Conservation (phyloP, 2,888 invertebrate genomes). For the Neoscelio sp. region DNA sequence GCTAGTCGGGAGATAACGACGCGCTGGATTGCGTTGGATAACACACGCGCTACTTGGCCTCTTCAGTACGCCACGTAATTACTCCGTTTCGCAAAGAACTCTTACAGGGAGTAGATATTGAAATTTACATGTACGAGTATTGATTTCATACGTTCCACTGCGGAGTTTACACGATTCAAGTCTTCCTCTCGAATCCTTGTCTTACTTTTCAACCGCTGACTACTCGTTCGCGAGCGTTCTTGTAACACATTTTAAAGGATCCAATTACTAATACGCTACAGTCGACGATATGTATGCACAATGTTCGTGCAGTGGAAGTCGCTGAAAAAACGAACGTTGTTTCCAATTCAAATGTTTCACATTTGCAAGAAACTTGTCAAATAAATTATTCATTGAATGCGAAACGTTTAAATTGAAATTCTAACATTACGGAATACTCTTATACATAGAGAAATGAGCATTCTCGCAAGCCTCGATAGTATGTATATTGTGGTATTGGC, state of each 20-base stretch:
- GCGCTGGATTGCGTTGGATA: too few relatives aligned
- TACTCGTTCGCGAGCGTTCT: slow-evolving; percentile 73
- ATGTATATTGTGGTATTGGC: too few relatives aligned
- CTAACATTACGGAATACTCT: too few relatives aligned
- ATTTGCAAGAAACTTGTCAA: too few relatives aligned
- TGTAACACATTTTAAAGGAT: slow-evolving; percentile 76
- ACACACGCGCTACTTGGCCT: slow-evolving; percentile 3
- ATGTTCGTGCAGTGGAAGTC: slow-evolving; percentile 40
- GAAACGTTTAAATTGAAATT: too few relatives aligned
- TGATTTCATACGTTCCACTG: slow-evolving; percentile 65
- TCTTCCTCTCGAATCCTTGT: slow-evolving; percentile 74
- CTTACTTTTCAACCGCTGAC: slow-evolving; percentile 73
- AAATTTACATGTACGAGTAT: slow-evolving; percentile 64
- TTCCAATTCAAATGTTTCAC: slow-evolving; percentile 46
- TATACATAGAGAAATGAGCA: too few relatives aligned
- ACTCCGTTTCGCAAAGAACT: slow-evolving; percentile 54
- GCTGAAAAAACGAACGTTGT: slow-evolving; percentile 14
- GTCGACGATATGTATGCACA: slow-evolving; percentile 48
- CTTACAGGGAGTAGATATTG: slow-evolving; percentile 48
- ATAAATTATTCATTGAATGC: too few relatives aligned
- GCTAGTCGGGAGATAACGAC: neutral
- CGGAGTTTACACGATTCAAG: slow-evolving; percentile 64
- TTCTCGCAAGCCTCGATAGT: too few relatives aligned
- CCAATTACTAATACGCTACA: slow-evolving; percentile 71
- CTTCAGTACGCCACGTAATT: slow-evolving; percentile 49